Base-by-base conservation (phyloP, 2,888 invertebrate species). In the Drosophila percnosoma region DNA sequence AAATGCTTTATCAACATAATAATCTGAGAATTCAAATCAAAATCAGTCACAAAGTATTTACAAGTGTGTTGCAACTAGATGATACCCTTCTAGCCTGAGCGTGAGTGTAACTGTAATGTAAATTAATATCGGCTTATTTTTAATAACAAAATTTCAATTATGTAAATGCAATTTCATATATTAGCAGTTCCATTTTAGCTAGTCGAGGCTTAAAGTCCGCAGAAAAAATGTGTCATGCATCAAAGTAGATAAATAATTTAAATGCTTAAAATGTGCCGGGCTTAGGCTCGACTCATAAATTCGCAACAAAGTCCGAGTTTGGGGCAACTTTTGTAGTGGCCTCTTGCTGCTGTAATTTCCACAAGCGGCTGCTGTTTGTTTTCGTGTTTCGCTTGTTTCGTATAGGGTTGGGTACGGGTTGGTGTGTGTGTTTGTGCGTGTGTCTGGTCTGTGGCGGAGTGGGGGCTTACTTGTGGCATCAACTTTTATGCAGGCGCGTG, bases 291-390 rank as follows among this genome's bases (percentile, higher is more conserved):
- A 48, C 54, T 68, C 40, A 49, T 60, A 73, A 73, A 78, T 54
- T 67, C 48, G 33, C 53, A 70, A 48, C 53, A 33, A 61, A 70
- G 61, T 58, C 54, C 54, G 61, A 75, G 51, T 60, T 74, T 74
- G 59, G 48, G 61, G 24, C 63, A 75, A 82, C 80, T 79, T 87
- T 70, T 76, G 64, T 58, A 62, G 40, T 77, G 68, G 76, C 58
- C 75, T 71, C 75, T 84, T 82, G 62, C 69, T 70, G 75, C 29
- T 80, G 80, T 79, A 83, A 83, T 86, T 83, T 78, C 81, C 81
- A 78, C 75, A 83, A 83, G 69, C 75, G 78, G 48, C 80, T 68
- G 78, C 72, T 80, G 69, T 85, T 85, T 82, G 72, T 74, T 85
- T 75, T 60, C 57, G 24, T 42, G 29, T 36, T 42, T 33, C 11